These are phyloP conservation scores for Netelia fuscicornis DNA, from an alignment of 2,888 invertebrate species.

Conservation along the genomic window DNA sequence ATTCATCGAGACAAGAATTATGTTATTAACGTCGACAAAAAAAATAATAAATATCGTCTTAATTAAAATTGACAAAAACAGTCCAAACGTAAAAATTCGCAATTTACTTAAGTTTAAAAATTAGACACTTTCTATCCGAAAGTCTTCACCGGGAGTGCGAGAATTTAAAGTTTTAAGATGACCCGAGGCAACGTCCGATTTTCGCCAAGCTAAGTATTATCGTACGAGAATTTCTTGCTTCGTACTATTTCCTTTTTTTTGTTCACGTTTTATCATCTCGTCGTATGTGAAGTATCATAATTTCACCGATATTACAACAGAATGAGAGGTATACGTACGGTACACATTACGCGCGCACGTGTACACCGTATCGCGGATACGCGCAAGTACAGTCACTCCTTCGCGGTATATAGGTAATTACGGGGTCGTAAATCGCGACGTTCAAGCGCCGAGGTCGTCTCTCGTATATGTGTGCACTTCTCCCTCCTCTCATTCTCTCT, in stretches of 20 bases:
- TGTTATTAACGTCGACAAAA: too few relatives aligned
- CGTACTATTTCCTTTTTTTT: neutral
- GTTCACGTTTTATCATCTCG: conserved; percentile 36
- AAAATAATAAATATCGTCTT: too few relatives aligned
- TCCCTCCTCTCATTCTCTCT: neutral
- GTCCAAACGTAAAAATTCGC: too few relatives aligned
- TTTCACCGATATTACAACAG: conserved; percentile 48
- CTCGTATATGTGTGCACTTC: conserved; percentile 28
- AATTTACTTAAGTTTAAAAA: neutral
- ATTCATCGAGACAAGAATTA: too few relatives aligned
- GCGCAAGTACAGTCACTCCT: conserved; percentile 35
- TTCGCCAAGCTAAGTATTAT: conserved; percentile 9
- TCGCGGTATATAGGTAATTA: conserved; percentile 52
- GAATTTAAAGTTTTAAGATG: neutral
- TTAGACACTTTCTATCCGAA: neutral
- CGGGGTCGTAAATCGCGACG: conserved; percentile 60
- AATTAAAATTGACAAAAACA: too few relatives aligned
- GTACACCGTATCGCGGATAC: neutral
- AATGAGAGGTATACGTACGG: conserved; percentile 16
- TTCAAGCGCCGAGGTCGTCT: conserved; percentile 57
- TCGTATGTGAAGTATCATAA: conserved; percentile 35
- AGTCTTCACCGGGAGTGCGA: neutral
- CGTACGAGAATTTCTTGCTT: conserved; percentile 13
- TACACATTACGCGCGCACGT: neutral
- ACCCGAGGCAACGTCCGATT: neutral